These are phyloP conservation scores for Acleris emargana DNA, from an alignment of 2,888 invertebrate genomes.

Conservation along the genomic window DNA sequence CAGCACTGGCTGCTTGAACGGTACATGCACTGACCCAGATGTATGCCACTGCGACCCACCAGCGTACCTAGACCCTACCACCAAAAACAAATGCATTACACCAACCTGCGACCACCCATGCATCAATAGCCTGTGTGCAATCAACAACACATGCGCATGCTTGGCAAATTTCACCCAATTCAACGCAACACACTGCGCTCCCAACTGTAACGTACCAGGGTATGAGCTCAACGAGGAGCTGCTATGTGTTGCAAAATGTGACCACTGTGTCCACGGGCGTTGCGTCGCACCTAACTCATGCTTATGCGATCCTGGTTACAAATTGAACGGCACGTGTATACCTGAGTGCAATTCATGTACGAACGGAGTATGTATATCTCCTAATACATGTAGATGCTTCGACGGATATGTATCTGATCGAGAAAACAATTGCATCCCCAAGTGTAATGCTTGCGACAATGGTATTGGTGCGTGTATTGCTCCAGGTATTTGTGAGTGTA, in stretches of 20 bases:
- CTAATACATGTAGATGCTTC: conserved; percentile 49
- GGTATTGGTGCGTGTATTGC: conserved; percentile 80
- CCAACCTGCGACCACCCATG: conserved; percentile 62
- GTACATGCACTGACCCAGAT: conserved; percentile 69
- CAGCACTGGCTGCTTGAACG: conserved; percentile 73
- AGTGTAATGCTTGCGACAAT: conserved; percentile 59
- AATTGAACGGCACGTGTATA: conserved; percentile 17
- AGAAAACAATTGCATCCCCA: conserved; percentile 37
- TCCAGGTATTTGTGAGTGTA: conserved; percentile 85
- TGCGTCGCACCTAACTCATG: conserved; percentile 25
- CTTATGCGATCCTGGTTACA: conserved; percentile 23
- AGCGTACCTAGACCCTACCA: conserved; percentile 53
- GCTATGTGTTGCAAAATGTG: conserved; percentile 45
- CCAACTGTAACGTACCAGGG: conserved; percentile 49
- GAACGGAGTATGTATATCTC: conserved; percentile 41
- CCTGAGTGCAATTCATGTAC: conserved; percentile 25
- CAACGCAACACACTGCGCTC: conserved; percentile 61
- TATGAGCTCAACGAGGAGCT: conserved; percentile 48
- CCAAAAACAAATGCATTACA: conserved; percentile 59
- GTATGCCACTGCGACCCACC: conserved; percentile 65
- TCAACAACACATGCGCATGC: conserved; percentile 66
- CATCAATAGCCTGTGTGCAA: conserved; percentile 59
- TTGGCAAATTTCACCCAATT: conserved; percentile 48
- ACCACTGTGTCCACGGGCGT: conserved; percentile 18
- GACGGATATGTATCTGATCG: conserved; percentile 15